Conservation (phyloP, 2,113 vertebrate species). For the Eulemur macaco region DNA sequence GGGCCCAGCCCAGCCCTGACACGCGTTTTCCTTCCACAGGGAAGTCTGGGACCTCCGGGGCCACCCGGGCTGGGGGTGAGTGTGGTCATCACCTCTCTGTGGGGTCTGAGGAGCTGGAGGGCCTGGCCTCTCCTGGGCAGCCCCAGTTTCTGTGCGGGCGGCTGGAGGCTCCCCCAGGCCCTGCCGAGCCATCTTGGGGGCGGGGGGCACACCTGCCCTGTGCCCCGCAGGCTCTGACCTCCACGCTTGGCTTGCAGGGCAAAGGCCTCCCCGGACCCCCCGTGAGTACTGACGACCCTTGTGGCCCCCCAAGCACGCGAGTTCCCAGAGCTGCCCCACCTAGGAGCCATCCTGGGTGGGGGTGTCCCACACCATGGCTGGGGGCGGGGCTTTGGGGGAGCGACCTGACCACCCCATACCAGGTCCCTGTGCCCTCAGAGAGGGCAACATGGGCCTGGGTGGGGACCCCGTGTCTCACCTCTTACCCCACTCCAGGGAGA, state of each 20-base stretch:
- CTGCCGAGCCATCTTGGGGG: neutral
- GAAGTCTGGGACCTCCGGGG: slow-evolving; percentile 91
- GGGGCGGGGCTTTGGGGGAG: neutral
- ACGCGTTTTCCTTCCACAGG: slow-evolving; percentile 82
- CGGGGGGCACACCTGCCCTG: rapidly evolving
- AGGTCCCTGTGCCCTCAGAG: neutral
- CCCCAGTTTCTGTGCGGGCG: neutral
- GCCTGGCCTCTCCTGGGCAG: neutral
- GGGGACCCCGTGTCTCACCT: neutral
- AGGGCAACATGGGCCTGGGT: neutral
- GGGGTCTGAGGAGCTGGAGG: neutral
- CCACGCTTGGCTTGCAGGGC: slow-evolving; percentile 88
- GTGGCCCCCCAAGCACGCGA: rapidly evolving
- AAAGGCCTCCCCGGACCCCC: slow-evolving; percentile 95
- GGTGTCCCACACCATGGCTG: neutral
- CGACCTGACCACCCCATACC: neutral
- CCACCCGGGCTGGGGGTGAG: slow-evolving; percentile 94
- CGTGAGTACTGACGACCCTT: slow-evolving; percentile 85
- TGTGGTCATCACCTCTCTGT: slow-evolving; percentile 43
- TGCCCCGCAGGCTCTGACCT: neutral
- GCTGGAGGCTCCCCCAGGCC: neutral
- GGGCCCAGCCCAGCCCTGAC: slow-evolving; percentile 48
- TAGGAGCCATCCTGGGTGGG: neutral
- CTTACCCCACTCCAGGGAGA: slow-evolving; percentile 87
- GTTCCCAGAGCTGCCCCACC: neutral